Evolutionary conservation across 2,797 vertebrate species (phyloP).

Genomic region (Eutrigla gurnardus): DNA sequence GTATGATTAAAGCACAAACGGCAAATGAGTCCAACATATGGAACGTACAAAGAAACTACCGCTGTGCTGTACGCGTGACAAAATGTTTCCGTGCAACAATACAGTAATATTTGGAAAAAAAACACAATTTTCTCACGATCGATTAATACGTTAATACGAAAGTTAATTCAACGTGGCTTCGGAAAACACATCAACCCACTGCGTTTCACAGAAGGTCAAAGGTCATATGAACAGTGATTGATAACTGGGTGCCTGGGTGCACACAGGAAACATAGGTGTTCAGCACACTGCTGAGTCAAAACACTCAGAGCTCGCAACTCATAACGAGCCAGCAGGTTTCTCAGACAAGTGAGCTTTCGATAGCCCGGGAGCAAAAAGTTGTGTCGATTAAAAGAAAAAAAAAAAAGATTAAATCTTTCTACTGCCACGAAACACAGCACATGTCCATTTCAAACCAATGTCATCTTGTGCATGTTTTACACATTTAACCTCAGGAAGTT

Average conservation of each 20-base stretch:
- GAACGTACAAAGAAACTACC: background rate
- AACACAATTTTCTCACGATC: background rate
- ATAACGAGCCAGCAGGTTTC: conserved; percentile 43
- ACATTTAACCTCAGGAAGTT: background rate
- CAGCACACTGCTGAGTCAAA: conserved; percentile 64
- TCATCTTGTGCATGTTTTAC: background rate
- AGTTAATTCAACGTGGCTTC: conserved; percentile 21
- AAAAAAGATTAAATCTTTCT: conserved; percentile 12
- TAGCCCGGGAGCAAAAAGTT: conserved; percentile 17
- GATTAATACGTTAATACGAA: conserved; percentile 17
- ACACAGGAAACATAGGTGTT: conserved; percentile 50
- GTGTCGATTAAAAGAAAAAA: conserved; percentile 1
- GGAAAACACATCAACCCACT: conserved; percentile 9
- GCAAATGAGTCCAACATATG: background rate
- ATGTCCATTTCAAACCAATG: background rate
- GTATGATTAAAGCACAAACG: conserved; percentile 4
- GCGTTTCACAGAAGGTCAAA: conserved; percentile 32
- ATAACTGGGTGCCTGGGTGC: conserved; percentile 44
- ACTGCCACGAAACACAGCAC: conserved; percentile 3
- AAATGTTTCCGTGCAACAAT: background rate
- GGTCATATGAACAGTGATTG: conserved; percentile 46
- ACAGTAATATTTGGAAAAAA: background rate
- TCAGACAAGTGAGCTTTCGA: conserved; percentile 10
- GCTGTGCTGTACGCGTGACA: background rate
- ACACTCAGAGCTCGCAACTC: conserved; percentile 49